Evolutionary conservation across 2,888 invertebrate genomes (phyloP), one percentile per base, ranked within the genome.

Genomic region (Myathropa florea): DNA sequence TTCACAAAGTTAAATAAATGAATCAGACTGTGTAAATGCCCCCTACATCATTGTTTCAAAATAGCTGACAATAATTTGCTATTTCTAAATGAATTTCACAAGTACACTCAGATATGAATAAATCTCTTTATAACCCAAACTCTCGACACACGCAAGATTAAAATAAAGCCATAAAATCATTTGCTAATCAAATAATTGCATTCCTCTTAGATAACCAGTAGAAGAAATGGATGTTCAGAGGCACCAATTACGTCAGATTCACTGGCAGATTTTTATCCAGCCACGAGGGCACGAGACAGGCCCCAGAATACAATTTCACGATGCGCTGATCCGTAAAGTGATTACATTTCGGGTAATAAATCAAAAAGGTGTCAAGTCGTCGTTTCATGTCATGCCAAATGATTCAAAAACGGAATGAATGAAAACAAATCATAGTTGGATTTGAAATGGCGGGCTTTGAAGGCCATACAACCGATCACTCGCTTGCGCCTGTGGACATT

Each of bases 301-400:
- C n/a, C 14, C 12, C 24, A 57, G 12, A 57, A 10, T 7, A 23
- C 10, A 65, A 59, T 75, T 75, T 65, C n/a, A 57, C 3, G 64
- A 64, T 57, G 26, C 64, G 57, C 55, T 65, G 21, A 57, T 55
- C 39, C 23, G 39, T 65, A 75, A 75, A 75, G 39, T 26, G 12
- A 28, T 39, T 53, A 46, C 39, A 65, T 39, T 59, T 65, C 14
- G 36, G 39, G 36, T 28, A 21, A 10, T 75, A 65, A 64, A 75
- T 75, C 75, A 75, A 26, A 65, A 75, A 65, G 24, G 65, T 75
- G 65, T 39, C 65, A 75, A 36, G 9, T 36, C 18, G 55, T 60
- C 3, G 30, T 10, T 18, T 9, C 28, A 60, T 39, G 28, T 61
- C 46, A 71, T 39, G 39, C 33, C 4, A 33, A 33, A 33, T 12